Conservation (phyloP, 2,113 vertebrate species). For the Leucosticte australis region DNA sequence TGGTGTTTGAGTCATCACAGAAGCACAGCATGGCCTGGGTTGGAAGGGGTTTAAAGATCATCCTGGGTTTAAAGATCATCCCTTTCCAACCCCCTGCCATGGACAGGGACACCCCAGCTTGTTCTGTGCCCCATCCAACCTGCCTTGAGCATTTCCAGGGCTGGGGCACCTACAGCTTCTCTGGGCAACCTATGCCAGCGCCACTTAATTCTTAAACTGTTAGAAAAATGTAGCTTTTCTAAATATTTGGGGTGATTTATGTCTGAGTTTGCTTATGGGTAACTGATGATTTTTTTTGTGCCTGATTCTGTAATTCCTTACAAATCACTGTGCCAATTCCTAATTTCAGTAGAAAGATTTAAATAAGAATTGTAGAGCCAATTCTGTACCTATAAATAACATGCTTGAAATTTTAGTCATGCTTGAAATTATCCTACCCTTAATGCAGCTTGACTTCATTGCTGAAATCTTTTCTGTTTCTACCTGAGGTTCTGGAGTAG, state of each 20-base stretch:
- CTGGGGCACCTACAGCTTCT: not conserved
- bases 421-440: not conserved
- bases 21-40: not conserved
- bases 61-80: not conserved
- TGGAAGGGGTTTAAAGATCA: not conserved
- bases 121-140: not conserved
- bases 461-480: conserved; percentile 1
- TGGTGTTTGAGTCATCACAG: not conserved
- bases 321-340: not conserved
- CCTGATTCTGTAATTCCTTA: not conserved
- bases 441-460: not conserved
- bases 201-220: not conserved
- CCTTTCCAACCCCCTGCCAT: accelerated
- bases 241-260: not conserved
- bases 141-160: not conserved
- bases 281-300: not conserved
- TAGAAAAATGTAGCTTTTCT: not conserved
- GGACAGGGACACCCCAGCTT: not conserved
- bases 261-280: not conserved
- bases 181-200: not conserved
- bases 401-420: not conserved
- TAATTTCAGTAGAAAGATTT: not conserved
- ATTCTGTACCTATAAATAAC: not conserved
- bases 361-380: not conserved
- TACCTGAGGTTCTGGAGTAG: conserved; percentile 77